Percentiles rank a stretch among this genome's conserved stretches.
These are phyloP conservation scores for Bubo bubo DNA, from an alignment of 2,113 vertebrate species.

Conservation along the genomic window DNA sequence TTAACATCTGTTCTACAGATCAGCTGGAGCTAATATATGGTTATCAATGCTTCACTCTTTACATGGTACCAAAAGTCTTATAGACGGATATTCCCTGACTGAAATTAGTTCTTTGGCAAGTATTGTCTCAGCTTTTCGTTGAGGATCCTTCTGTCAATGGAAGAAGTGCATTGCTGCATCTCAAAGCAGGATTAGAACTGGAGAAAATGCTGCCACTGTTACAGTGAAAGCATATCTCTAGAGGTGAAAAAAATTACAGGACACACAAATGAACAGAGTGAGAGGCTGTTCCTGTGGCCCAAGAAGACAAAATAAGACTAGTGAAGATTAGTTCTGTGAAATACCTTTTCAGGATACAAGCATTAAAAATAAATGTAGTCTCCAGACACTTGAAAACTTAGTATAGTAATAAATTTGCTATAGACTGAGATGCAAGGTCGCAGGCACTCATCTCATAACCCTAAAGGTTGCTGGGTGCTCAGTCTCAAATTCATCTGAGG, in stretches of 20 bases:
- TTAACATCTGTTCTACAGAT: not conserved
- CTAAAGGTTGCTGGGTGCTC: not conserved
- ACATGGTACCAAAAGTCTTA: not conserved
- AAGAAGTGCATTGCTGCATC: not conserved
- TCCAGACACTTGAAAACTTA: not conserved
- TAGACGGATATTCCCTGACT: not conserved
- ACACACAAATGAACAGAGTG: not conserved
- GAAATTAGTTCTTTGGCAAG: not conserved
- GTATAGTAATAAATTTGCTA: not conserved
- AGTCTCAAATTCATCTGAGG: not conserved
- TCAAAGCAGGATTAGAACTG: not conserved
- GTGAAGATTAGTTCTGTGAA: not conserved
- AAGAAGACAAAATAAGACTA: not conserved
- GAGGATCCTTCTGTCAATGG: not conserved
- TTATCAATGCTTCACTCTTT: not conserved
- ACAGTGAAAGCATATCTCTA: not conserved
- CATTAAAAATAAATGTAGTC: not conserved
- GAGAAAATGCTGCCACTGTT: not conserved
- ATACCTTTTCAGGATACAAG: not conserved
- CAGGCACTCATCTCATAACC: not conserved
- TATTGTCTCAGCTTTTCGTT: not conserved
- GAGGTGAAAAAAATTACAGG: not conserved
- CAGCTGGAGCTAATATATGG: not conserved
- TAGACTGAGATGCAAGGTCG: not conserved
- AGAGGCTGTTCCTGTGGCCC: not conserved